Conservation (phyloP, 2,888 invertebrate species). For the Apodemia mormo region DNA sequence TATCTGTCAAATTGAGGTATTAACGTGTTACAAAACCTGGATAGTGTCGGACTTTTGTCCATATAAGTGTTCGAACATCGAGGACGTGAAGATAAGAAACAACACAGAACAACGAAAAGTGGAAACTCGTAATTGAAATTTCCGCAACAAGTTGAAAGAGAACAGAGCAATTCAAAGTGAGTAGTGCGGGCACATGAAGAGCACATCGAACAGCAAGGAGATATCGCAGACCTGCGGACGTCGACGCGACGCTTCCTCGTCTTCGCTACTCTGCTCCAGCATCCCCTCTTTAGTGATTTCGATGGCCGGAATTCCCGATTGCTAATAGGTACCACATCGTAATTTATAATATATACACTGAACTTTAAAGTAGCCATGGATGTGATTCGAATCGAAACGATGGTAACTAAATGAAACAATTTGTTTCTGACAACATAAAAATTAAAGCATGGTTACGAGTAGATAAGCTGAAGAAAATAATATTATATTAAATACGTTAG, state of each 20-base stretch:
- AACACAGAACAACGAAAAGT: slow-evolving; percentile 78
- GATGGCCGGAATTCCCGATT: slow-evolving; percentile 82
- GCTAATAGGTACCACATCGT: slow-evolving; percentile 74
- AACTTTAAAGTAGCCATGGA: slow-evolving; percentile 49
- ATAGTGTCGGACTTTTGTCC: slow-evolving; percentile 54
- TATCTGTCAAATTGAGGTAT: slow-evolving; percentile 45
- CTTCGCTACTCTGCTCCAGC: slow-evolving; percentile 87
- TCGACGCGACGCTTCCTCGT: slow-evolving; percentile 70
- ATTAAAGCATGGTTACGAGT: slow-evolving; percentile 39
- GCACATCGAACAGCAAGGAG: slow-evolving; percentile 78
- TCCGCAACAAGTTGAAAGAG: slow-evolving; percentile 67
- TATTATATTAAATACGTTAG: slow-evolving; percentile 25
- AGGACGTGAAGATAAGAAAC: slow-evolving; percentile 74
- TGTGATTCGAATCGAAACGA: slow-evolving; percentile 49
- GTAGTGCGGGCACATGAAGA: slow-evolving; percentile 76
- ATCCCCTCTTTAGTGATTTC: slow-evolving; percentile 91
- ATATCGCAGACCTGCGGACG: slow-evolving; percentile 79
- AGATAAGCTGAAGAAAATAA: slow-evolving; percentile 32
- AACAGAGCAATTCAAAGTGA: slow-evolving; percentile 70
- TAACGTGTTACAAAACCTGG: slow-evolving; percentile 48
- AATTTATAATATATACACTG: slow-evolving; percentile 68
- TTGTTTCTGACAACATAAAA: slow-evolving; percentile 26
- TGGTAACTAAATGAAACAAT: slow-evolving; percentile 30
- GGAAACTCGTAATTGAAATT: slow-evolving; percentile 72
- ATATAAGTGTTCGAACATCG: slow-evolving; percentile 67